Percentiles rank a stretch among this genome's conserved stretches.
These are phyloP conservation scores for Polylopha cassiicola DNA, from an alignment of 2,888 invertebrate genomes.

Conservation along the genomic window DNA sequence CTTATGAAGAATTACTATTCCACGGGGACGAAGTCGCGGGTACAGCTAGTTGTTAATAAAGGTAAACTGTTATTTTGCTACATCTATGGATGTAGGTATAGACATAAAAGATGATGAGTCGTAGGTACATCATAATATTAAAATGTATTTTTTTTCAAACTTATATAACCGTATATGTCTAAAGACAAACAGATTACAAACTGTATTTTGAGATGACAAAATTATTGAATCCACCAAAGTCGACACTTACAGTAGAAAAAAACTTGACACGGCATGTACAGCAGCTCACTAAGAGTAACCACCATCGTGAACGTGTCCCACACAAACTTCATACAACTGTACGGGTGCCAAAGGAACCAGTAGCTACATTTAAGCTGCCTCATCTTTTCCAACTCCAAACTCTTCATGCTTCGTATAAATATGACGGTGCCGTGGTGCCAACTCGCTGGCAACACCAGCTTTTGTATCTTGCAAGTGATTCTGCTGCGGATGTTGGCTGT, in stretches of 20 bases:
- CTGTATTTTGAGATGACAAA: too few species aligned
- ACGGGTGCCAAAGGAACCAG: slow-evolving; percentile 50
- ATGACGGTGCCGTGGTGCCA: slow-evolving; percentile 44
- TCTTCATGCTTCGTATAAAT: slow-evolving; percentile 41
- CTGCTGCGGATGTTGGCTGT: not conserved
- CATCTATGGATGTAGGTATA: too few species aligned
- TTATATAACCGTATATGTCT: not conserved
- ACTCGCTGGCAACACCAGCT: slow-evolving; percentile 32
- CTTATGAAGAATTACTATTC: too few species aligned
- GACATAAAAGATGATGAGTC: too few species aligned
- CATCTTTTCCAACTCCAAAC: slow-evolving; percentile 39
- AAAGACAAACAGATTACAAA: too few species aligned
- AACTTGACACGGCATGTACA: slow-evolving; percentile 49
- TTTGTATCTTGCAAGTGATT: slow-evolving; percentile 27
- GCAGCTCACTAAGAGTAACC: slow-evolving; percentile 31
- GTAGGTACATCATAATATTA: too few species aligned
- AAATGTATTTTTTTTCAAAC: too few species aligned
- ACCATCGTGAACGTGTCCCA: slow-evolving; percentile 38
- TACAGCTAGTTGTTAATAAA: too few species aligned
- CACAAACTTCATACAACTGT: slow-evolving; percentile 45
- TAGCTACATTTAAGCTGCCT: slow-evolving; percentile 34
- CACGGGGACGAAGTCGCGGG: too few species aligned
- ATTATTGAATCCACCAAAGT: not conserved
- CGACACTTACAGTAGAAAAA: slow-evolving; percentile 43
- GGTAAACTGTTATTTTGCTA: too few species aligned